phyloP scores from a whole-genome alignment of 2,113 vertebrate species.

The Podiceps cristatus region DNA sequence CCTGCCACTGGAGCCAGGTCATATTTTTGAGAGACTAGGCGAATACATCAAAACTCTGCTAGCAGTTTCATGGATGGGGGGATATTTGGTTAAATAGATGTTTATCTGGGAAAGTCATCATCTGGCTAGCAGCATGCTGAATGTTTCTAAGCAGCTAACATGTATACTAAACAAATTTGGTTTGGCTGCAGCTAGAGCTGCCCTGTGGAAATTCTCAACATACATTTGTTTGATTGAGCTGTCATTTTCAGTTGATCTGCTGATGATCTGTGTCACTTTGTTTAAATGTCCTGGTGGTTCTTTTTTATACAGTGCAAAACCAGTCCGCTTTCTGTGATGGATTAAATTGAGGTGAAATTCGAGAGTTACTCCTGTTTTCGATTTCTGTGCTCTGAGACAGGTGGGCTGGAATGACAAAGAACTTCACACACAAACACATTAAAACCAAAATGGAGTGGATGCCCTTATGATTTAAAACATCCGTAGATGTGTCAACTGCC shows the following conservation, averaged over 20 bases:
- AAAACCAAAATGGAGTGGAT: conserved; percentile 74
- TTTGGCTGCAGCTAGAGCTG: conserved; percentile 79
- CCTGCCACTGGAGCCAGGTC: conserved; percentile 54
- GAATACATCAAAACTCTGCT: conserved; percentile 73
- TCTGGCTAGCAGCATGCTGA: conserved; percentile 77
- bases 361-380: conserved; percentile 84
- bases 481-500: conserved; percentile 79
- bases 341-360: conserved; percentile 86
- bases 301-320: conserved; percentile 78
- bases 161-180: conserved; percentile 87
- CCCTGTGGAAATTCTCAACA: conserved; percentile 86
- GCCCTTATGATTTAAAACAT: conserved; percentile 84
- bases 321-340: conserved; percentile 81
- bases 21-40: conserved; percentile 65
- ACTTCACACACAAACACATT: conserved; percentile 76
- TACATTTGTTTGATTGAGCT: conserved; percentile 88
- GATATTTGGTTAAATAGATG: conserved; percentile 79
- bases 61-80: conserved; percentile 70
- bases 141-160: conserved; percentile 83
- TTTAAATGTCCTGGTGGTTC: conserved; percentile 82
- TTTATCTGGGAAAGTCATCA: conserved; percentile 84
- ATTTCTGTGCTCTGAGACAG: conserved; percentile 82
- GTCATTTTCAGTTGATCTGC: conserved; percentile 88
- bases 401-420: conserved; percentile 84
- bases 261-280: conserved; percentile 89